These are phyloP conservation scores for Falco cherrug DNA, from an alignment of 2,797 vertebrate species.

Conservation along the genomic window DNA sequence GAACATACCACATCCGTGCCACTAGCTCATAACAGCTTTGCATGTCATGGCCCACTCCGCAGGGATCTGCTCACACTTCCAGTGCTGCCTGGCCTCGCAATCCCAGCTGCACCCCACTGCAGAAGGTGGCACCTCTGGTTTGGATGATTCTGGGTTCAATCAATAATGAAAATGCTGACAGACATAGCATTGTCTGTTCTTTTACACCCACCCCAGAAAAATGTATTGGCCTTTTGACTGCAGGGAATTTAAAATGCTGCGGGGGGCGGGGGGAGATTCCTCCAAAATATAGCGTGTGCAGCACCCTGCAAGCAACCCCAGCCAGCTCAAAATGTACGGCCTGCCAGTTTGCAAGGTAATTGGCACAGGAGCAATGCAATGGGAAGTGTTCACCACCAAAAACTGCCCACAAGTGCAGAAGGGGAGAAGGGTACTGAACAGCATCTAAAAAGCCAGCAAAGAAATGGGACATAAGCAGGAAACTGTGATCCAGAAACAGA, in stretches of 20 bases:
- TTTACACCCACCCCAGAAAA: neutral
- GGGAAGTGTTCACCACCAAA: neutral
- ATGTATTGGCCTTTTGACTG: neutral
- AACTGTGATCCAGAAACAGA: neutral
- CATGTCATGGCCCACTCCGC: neutral
- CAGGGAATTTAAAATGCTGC: neutral
- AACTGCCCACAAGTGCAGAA: neutral
- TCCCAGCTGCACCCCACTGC: neutral
- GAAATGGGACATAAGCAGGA: neutral
- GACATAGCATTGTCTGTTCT: neutral
- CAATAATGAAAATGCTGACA: neutral
- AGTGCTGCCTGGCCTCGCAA: neutral
- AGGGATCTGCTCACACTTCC: neutral
- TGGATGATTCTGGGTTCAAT: neutral
- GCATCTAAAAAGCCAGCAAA: neutral
- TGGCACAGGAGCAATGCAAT: accelerated
- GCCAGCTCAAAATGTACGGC: neutral
- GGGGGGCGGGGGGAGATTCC: neutral
- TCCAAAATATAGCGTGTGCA: neutral
- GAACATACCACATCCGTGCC: neutral
- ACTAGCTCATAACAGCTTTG: neutral
- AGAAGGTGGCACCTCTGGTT: accelerated
- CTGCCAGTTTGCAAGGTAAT: neutral
- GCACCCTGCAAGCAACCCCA: neutral
- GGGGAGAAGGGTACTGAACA: neutral